Percentiles rank a stretch among this genome's conserved stretches.
These are phyloP conservation scores for Intellagama lesueurii DNA, from an alignment of 2,797 vertebrate species.

Conservation along the genomic window DNA sequence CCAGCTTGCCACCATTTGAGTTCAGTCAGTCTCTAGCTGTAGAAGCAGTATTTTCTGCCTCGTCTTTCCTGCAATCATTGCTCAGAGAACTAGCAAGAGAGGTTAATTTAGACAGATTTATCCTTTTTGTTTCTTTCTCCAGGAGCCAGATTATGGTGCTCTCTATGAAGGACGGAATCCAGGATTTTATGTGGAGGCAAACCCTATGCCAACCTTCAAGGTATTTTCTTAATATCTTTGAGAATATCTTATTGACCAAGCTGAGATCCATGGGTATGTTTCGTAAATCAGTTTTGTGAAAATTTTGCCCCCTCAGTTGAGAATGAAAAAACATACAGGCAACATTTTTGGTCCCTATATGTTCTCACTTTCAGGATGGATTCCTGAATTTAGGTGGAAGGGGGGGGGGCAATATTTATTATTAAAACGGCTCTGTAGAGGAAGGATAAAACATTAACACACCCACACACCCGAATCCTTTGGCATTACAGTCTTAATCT, in stretches of 20 bases:
- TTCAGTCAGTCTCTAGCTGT: no score
- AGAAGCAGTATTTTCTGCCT: no score
- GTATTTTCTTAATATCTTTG: constrained; percentile 69
- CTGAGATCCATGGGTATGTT: not conserved
- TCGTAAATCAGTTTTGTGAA: not conserved
- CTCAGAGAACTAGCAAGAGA: not conserved
- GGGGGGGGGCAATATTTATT: not conserved
- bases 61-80: no score
- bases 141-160: constrained; percentile 98
- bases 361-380: not conserved
- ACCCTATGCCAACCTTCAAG: constrained; percentile 98
- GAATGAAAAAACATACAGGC: not conserved
- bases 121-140: constrained; percentile 34
- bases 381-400: no score
- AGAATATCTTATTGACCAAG: not conserved
- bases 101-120: not conserved
- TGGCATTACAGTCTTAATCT: not conserved
- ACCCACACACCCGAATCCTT: not conserved
- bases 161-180: constrained; percentile 96
- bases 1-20: no score
- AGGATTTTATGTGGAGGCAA: constrained; percentile 97
- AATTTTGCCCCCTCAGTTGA: not conserved
- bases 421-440: not conserved
- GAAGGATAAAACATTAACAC: no score
- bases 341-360: not conserved